A percentile compares a stretch with the other conserved stretches of the same genome.
These are phyloP conservation scores for Hemiscyllium ocellatum DNA, from an alignment of 2,113 vertebrate genomes.

Conservation along the genomic window DNA sequence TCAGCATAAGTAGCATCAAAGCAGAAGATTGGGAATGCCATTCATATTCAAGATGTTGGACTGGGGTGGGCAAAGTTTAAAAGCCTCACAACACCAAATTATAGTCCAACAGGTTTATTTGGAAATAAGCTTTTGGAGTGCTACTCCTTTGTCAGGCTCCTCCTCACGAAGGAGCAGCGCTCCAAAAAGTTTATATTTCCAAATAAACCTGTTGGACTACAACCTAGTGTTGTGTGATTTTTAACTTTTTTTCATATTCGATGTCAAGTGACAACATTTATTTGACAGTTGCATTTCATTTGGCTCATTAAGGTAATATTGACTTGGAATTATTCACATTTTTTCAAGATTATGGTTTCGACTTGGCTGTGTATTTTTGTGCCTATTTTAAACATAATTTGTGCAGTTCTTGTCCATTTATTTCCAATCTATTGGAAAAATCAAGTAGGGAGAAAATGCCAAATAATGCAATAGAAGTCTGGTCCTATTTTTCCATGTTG, in stretches of 20 bases:
- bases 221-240: no score
- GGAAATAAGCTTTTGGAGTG: no score
- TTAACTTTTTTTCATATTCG: no score
- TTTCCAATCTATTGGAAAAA: neutral
- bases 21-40: neutral
- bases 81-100: no score
- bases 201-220: no score
- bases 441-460: neutral
- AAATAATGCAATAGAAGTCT: neutral
- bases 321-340: neutral
- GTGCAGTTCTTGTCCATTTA: neutral
- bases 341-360: neutral
- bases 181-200: no score
- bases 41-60: no score
- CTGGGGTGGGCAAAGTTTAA: no score
- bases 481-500: neutral
- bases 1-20: neutral
- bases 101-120: no score
- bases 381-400: neutral
- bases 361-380: neutral
- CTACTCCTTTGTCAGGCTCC: no score
- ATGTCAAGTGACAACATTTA: neutral
- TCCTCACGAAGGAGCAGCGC: no score
- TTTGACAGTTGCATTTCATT: neutral
- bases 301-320: neutral